These are phyloP conservation scores for Pangasius mekongensis DNA, from an alignment of 2,797 vertebrate species.

Conservation along the genomic window DNA sequence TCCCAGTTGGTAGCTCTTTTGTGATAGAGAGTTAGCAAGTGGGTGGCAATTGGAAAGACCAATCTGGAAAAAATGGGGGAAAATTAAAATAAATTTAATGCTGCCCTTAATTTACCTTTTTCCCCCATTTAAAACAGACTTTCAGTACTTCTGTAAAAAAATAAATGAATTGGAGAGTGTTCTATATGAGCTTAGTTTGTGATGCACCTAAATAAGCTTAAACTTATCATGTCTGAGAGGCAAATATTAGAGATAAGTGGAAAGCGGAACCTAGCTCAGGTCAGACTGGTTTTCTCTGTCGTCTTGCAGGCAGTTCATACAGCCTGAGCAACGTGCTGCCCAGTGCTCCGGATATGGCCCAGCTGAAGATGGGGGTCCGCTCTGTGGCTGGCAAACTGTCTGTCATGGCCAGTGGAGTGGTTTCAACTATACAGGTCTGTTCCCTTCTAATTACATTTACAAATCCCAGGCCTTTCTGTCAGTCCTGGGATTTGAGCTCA, in stretches of 20 bases:
- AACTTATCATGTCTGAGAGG: background rate
- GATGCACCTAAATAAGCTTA: no score
- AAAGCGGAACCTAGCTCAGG: background rate
- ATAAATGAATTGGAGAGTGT: background rate
- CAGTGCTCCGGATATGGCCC: constrained; percentile 88
- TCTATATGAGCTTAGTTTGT: background rate
- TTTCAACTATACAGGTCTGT: constrained; percentile 91
- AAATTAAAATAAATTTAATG: background rate
- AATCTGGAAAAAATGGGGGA: background rate
- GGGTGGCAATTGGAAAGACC: background rate
- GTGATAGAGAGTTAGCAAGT: background rate
- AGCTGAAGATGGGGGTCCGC: constrained; percentile 90
- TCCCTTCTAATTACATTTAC: background rate
- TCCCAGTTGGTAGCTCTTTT: no score
- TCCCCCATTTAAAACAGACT: background rate
- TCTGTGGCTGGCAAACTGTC: constrained; percentile 92
- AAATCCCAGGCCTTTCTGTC: background rate
- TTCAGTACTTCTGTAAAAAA: background rate
- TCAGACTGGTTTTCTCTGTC: background rate
- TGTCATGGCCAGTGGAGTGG: constrained; percentile 93
- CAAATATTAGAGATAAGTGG: background rate
- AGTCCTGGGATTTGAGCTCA: background rate
- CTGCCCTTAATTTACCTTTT: background rate
- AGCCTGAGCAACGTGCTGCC: constrained; percentile 85
- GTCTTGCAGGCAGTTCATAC: constrained; percentile 79